phyloP scores from a whole-genome alignment of 2,113 vertebrate species.

The Scomber colias region DNA sequence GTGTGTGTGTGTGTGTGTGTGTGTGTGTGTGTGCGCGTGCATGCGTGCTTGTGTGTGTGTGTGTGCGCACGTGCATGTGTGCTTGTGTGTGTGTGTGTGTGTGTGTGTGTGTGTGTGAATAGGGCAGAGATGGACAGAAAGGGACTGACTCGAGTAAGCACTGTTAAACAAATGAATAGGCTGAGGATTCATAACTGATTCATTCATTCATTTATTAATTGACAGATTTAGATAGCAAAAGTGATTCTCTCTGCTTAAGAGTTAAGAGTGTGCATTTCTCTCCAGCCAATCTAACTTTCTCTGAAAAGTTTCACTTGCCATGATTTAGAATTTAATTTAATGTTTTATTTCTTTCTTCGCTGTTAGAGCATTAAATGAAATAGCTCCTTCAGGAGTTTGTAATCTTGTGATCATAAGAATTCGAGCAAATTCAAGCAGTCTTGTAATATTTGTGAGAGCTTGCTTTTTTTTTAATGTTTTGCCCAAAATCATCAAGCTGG shows the following conservation, averaged over 20 bases:
- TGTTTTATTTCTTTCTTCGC: neutral
- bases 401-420: neutral
- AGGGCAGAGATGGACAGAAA: neutral
- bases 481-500: too few species aligned
- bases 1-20: neutral
- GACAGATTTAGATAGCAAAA: neutral
- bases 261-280: neutral
- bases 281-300: neutral
- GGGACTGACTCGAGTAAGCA: too few species aligned
- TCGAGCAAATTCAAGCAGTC: too few species aligned
- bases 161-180: too few species aligned
- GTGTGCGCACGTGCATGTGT: slow-evolving; percentile 8
- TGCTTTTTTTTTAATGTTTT: too few species aligned
- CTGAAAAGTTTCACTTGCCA: neutral
- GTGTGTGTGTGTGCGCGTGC: neutral
- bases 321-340: neutral
- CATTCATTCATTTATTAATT: slow-evolving; percentile 25
- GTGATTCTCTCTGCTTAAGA: neutral
- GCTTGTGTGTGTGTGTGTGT: neutral
- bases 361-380: neutral
- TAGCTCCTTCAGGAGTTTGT: neutral
- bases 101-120: slow-evolving; percentile 4
- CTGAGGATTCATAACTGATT: neutral
- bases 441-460: too few species aligned
- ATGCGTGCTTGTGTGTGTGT: neutral